phyloP scores from a whole-genome alignment of 1,140 invertebrate species.

The Bombus breviceps region DNA sequence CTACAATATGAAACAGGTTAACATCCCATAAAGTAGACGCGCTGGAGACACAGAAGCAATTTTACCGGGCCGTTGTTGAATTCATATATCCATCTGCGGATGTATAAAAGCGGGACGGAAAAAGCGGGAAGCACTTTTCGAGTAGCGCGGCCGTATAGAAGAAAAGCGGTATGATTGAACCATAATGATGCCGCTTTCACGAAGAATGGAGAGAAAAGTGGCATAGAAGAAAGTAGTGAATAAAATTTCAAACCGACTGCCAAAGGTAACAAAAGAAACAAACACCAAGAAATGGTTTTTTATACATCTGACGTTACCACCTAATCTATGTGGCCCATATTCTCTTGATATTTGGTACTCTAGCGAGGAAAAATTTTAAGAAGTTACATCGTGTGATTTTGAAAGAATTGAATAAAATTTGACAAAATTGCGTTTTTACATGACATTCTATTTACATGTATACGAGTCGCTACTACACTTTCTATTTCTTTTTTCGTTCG shows the following conservation, averaged over 20 bases:
- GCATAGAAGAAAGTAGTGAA: slow-evolving; percentile 50
- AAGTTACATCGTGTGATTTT: background rate
- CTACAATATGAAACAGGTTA: slow-evolving; percentile 76
- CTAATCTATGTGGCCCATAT: background rate
- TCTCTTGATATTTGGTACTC: background rate
- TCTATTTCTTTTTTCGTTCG: slow-evolving; percentile 32
- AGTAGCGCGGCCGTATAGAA: slow-evolving; percentile 75
- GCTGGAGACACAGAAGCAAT: slow-evolving; percentile 76
- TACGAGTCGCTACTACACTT: background rate
- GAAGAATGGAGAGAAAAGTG: slow-evolving; percentile 18
- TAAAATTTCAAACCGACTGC: slow-evolving; percentile 73
- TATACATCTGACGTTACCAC: slow-evolving; percentile 12
- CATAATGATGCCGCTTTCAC: slow-evolving; percentile 72
- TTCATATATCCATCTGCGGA: slow-evolving; percentile 77
- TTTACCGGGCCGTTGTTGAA: slow-evolving; percentile 75
- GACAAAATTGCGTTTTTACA: background rate
- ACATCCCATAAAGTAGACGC: slow-evolving; percentile 75
- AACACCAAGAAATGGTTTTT: slow-evolving; percentile 33
- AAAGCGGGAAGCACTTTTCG: slow-evolving; percentile 67
- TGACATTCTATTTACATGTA: background rate
- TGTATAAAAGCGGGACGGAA: slow-evolving; percentile 70
- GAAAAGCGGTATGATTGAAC: slow-evolving; percentile 77
- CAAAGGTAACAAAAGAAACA: slow-evolving; percentile 36
- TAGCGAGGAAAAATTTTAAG: background rate
- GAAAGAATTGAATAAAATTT: background rate